phyloP scores from a whole-genome alignment of 2,888 invertebrate species.

The Pammene fasciana region DNA sequence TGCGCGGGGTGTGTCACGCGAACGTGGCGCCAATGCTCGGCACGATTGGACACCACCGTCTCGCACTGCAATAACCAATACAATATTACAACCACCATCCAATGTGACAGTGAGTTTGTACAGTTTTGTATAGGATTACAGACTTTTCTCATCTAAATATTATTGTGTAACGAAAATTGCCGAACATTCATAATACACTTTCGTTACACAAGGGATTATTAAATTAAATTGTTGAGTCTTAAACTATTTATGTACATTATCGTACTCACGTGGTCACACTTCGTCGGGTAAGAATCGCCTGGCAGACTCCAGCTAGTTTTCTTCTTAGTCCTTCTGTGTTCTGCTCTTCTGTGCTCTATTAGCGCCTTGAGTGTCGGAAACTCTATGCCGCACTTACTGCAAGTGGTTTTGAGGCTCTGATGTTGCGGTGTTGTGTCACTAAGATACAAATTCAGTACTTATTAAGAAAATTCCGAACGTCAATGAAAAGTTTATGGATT shows the following conservation, averaged over 20 bases:
- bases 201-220: no score
- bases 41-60: conserved; percentile 45
- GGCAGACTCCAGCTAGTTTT: conserved; percentile 43
- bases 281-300: conserved; percentile 46
- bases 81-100: no score
- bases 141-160: no score
- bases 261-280: conserved; percentile 51
- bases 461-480: no score
- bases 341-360: conserved; percentile 32
- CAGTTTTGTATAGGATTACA: no score
- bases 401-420: conserved; percentile 34
- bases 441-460: background rate
- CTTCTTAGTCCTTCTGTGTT: conserved; percentile 32
- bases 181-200: no score
- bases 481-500: no score
- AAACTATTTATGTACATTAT: background rate
- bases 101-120: no score
- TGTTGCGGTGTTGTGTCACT: conserved; percentile 26
- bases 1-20: conserved; percentile 47
- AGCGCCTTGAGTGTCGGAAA: conserved; percentile 36
- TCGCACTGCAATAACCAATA: conserved; percentile 46
- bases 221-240: no score
- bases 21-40: conserved; percentile 51
- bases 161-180: no score
- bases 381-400: conserved; percentile 41